These are phyloP conservation scores for Oreochromis grahami DNA, from an alignment of 2,797 vertebrate genomes.

Conservation along the genomic window DNA sequence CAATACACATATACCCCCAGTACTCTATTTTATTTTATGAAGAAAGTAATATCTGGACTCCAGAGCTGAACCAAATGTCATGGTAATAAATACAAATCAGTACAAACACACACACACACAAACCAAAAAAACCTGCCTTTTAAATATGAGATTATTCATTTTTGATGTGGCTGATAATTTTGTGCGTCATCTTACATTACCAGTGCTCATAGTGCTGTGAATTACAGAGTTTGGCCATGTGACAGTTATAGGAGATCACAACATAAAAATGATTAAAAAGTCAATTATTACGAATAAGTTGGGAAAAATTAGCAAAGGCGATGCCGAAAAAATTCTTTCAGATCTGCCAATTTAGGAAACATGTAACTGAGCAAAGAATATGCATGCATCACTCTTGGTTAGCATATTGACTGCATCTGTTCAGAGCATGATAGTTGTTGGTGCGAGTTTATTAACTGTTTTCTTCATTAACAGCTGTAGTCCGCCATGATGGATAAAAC, in stretches of 20 bases:
- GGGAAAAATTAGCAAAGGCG: not conserved
- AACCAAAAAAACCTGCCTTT: not conserved
- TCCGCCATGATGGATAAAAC: not conserved
- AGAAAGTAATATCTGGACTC: not conserved
- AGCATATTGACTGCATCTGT: not conserved
- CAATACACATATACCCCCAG: not conserved
- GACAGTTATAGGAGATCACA: not conserved
- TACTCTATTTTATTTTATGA: not conserved
- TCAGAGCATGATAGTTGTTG: not conserved
- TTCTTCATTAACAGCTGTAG: not conserved
- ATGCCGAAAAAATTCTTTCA: not conserved
- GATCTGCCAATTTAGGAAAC: not conserved
- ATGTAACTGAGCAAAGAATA: not conserved
- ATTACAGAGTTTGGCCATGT: not conserved
- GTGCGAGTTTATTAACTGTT: not conserved
- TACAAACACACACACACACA: not conserved
- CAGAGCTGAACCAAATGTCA: not conserved
- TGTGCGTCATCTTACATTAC: not conserved
- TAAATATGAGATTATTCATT: not conserved
- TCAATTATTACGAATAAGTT: not conserved
- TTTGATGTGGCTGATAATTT: not conserved
- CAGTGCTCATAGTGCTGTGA: not conserved
- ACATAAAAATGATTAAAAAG: not conserved
- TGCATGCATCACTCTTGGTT: not conserved
- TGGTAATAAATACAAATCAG: not conserved